Base-by-base conservation (phyloP, 2,888 invertebrate species). In the Drosophila koepferae region DNA sequence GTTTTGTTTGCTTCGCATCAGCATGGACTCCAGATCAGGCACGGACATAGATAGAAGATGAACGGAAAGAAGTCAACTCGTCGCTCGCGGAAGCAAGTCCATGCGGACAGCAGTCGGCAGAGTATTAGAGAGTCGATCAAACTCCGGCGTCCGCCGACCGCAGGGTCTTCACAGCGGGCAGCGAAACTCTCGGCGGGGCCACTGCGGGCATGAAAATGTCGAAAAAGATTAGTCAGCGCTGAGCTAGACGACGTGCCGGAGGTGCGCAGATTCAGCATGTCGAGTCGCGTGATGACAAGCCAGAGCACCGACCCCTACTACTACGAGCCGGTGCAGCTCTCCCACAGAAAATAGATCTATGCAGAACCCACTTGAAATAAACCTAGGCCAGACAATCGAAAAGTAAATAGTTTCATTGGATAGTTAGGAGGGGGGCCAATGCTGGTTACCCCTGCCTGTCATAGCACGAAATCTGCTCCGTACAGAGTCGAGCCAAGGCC, bases 91-190 rank as follows among this genome's bases (percentile, higher is more conserved):
- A 18, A 10, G n/a, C 20, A 28, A 1, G 20, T 51, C 8, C 40
- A 55, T 10, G 34, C 7, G 9, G 40, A 51, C 0, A 74, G 74
- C 59, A 73, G 74, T 44, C n/a, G 0, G 2, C 54, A 60, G 54
- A 63, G 62, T 28, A 14, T 63, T 0, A 16, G 74, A 20, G 59
- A 73, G 0, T 20, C 23, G 12, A 6, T 59, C 1, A 1, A 14
- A 2, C 3, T 40, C 5, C 66, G 73, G 74, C 53, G 36, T 2
- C 23, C 0, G 73, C 56, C 2, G 38, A 48, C 0, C 48, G 48
- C 28, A 28, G 48, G 28, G 3, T 16, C 23, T 46, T 8, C 46
- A 16, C 3, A 12, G 0, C 44, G 5, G 20, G 5, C 12, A 14
- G 1, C 12, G 2, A 0, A 1, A 5, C 0, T 7, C 6, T 14